A percentile compares a stretch with the other conserved stretches of the same genome.
phyloP scores from a whole-genome alignment of 2,797 vertebrate species.

The Urosaurus nigricauda region DNA sequence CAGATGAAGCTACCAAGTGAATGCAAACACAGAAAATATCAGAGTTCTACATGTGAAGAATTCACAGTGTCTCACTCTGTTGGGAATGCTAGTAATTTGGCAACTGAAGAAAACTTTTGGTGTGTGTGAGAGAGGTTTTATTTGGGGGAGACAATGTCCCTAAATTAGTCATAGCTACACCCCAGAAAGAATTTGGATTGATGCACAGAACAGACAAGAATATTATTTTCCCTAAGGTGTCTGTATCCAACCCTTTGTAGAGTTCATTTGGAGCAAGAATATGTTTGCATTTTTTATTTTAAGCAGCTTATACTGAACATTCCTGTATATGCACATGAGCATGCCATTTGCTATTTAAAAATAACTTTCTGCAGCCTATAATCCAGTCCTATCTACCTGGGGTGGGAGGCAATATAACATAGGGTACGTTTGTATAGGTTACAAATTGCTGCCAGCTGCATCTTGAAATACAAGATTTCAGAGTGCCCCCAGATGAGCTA shows the following conservation, averaged over 20 bases:
- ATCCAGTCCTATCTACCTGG: not conserved
- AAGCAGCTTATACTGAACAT: not conserved
- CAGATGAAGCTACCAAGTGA: no score
- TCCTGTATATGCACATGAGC: not conserved
- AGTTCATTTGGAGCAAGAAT: not conserved
- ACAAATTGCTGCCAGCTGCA: not conserved
- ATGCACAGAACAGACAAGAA: not conserved
- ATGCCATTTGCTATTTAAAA: not conserved
- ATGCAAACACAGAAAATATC: no score
- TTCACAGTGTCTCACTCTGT: no score
- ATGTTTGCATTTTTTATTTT: not conserved
- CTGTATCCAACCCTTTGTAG: not conserved
- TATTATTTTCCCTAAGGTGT: not conserved
- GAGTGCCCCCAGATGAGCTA: not conserved
- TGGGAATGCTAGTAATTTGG: no score
- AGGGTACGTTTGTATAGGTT: not conserved
- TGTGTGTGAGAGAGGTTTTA: no score
- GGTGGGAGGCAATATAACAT: not conserved
- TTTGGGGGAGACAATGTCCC: no score
- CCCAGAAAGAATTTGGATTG: not conserved
- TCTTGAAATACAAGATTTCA: conserved; percentile 13
- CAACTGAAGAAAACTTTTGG: no score
- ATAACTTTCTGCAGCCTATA: not conserved
- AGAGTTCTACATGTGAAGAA: no score
- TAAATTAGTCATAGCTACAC: no score